Base-by-base conservation (phyloP, 2,888 invertebrate genomes). In the Caenorhabditis angaria region DNA sequence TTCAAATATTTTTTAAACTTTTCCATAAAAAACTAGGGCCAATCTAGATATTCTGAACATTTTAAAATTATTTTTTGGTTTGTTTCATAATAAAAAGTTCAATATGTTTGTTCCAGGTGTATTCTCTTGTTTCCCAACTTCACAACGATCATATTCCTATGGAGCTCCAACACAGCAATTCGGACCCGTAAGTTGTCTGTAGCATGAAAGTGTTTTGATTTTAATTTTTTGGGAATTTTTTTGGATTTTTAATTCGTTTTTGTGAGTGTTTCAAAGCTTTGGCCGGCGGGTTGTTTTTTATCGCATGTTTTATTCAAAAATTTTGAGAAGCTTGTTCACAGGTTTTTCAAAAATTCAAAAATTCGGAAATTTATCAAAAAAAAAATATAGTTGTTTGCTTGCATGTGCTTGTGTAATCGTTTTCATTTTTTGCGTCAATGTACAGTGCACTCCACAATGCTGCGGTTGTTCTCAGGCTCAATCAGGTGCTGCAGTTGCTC, bases 101-200 rank as follows among this genome's bases (percentile, higher is more conserved):
- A n/a, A n/a, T n/a, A n/a, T n/a, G 10, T 54, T 54, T 28, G 6
- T 63, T 75, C 28, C 62, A 75, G 75, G 68, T 57, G 61, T 62
- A 32, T 47, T 62, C 20, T 70, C 70, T 29, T 78, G 78, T 35
- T 78, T 78, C 58, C 78, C 76, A 50, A 78, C 78, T 12, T 71
- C 69, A 14, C 76, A 78, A 68, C 50, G 69, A 53, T 70, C 70
- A 12, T 76, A 74, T 50, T 74, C 74, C 64, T 78, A 78, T 65
- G 78, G 78, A 12, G 76, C 78, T 20, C 78, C 73, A 54, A 78
- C 78, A 27, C 76, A 76, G 50, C 78, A 78, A 56, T 78, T 76
- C 67, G 74, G 71, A 35, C 54, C 59, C 59, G 78, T 73, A 58
- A 63, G 69, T 74, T 54, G 5, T 48, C 48, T 48, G 20, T n/a